Evolutionary conservation across 2,113 vertebrate species (phyloP).

Genomic region (Perognathus longimembris): DNA sequence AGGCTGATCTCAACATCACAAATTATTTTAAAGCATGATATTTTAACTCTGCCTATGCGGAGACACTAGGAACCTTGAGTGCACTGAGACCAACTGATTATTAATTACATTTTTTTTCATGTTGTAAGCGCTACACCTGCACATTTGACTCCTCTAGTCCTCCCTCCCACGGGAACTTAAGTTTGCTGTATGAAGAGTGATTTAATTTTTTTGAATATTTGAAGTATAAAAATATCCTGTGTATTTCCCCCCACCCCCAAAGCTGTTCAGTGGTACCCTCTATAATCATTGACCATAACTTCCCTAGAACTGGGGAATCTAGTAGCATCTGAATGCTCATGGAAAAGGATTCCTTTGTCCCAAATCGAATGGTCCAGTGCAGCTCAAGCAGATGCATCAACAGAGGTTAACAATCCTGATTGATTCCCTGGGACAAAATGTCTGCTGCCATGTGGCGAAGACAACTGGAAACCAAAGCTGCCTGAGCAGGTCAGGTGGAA

Average conservation of each 20-base stretch:
- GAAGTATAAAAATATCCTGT: background rate
- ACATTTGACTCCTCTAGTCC: rapidly evolving
- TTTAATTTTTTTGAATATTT: background rate
- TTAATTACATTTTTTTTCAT: background rate
- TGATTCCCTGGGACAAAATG: background rate
- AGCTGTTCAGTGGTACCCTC: background rate
- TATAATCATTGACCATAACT: background rate
- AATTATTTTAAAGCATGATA: background rate
- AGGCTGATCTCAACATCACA: background rate
- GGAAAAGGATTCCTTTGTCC: background rate
- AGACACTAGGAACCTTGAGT: background rate
- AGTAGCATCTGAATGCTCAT: background rate
- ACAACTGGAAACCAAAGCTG: background rate
- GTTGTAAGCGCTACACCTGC: background rate
- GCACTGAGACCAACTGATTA: background rate
- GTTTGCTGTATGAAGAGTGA: background rate
- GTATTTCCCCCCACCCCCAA: background rate
- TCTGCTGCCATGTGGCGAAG: background rate
- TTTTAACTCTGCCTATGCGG: constrained; percentile 10
- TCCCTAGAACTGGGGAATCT: background rate
- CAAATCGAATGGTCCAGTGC: background rate
- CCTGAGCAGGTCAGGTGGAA: background rate
- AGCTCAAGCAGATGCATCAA: background rate
- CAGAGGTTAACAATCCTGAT: constrained; percentile 39
- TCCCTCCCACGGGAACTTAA: background rate